Conservation (phyloP, 2,888 invertebrate genomes). For the Diaphora mendica region DNA sequence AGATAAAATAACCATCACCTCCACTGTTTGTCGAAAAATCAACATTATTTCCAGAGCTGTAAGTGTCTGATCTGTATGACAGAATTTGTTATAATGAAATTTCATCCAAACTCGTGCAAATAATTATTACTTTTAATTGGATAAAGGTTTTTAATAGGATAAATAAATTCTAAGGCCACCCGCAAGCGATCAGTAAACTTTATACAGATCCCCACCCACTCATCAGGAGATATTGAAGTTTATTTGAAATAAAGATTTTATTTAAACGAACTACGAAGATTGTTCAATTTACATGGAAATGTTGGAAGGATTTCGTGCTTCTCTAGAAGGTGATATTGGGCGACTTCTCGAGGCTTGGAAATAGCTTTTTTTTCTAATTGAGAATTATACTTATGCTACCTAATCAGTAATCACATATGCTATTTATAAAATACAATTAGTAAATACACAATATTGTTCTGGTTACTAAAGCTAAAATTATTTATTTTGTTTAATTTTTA, state of each 20-base stretch:
- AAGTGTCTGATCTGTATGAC: neutral
- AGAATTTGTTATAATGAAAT: constrained; percentile 8
- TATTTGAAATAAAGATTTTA: constrained; percentile 1
- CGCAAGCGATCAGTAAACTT: constrained; percentile 7
- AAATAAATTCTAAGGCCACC: constrained; percentile 15
- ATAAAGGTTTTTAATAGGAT: constrained; percentile 26
- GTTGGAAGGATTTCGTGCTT: neutral
- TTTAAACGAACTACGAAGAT: neutral
- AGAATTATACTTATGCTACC: too few species aligned
- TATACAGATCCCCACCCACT: neutral
- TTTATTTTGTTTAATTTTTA: too few species aligned
- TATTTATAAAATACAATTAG: neutral
- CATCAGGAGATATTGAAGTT: neutral
- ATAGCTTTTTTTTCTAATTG: too few species aligned
- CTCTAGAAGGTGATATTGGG: neutral
- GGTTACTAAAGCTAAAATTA: too few species aligned
- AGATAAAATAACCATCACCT: neutral
- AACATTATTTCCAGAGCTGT: neutral
- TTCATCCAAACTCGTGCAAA: constrained; percentile 9
- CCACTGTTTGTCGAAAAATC: neutral
- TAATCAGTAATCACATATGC: too few species aligned
- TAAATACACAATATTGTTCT: neutral
- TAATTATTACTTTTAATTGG: constrained; percentile 34
- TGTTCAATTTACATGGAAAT: neutral
- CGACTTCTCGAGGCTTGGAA: neutral